Evolutionary conservation across 2,888 invertebrate genomes (phyloP), one percentile per base, ranked within the genome.

Genomic region (Chromoteleia sp.): DNA sequence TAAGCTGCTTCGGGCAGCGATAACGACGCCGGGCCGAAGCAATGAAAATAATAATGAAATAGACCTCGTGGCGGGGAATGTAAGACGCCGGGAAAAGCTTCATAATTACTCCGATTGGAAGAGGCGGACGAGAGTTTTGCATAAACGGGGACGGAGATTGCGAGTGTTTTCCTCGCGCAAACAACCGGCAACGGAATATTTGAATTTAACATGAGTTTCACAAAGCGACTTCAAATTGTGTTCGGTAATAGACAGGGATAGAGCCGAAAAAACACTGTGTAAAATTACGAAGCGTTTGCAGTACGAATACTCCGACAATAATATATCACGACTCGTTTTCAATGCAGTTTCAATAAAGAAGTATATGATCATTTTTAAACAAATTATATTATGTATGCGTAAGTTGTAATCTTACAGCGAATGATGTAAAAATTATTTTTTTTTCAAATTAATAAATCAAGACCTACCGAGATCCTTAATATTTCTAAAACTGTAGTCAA

Each of bases 151-250:
- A 58, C 21, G 43, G 48, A 48, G 48, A 48, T 25, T 56, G 56
- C 41, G 33, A 67, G 58, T 59, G 56, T 56, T 75, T 65, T 48
- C 48, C 19, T 48, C n/a, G 56, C 21, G 15, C 74, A 75, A 75
- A 75, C 58, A 75, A 65, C 54, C 45, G 19, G 63, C 10, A 54
- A 56, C 65, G 19, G 65, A 75, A 75, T 65, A 67, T 75, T 59
- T 75, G 75, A 75, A 75, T 75, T 67, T 75, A 50, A n/a, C 59
- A 75, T 67, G 75, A 75, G 75, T 33, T 56, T 50, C 41, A 36
- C 41, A 19, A 56, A 58, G 48, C 12, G 48, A 65, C 33, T 25
- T 56, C 36, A 43, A 58, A 58, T 48, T 48, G 48, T 21, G 3
- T 48, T 48, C 21, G 21, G 43, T 43, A 17, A 43, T 17, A 8